phyloP scores from a whole-genome alignment of 2,797 vertebrate genomes.

The Salarias fasciatus region DNA sequence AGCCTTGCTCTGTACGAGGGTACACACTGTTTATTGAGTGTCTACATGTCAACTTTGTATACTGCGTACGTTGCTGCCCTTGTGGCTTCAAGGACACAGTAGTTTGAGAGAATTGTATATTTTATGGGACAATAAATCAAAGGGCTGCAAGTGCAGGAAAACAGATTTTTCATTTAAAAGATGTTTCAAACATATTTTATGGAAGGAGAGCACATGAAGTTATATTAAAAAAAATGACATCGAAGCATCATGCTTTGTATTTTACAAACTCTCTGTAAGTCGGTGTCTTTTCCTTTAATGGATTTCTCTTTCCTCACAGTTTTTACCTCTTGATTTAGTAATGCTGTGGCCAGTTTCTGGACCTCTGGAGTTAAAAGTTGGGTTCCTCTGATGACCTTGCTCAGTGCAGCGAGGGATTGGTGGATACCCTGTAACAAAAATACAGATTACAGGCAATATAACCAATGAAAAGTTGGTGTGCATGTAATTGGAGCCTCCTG shows the following conservation, averaged over 20 bases:
- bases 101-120: not conserved
- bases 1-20: constrained; percentile 26
- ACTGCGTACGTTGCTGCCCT: not conserved
- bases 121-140: not conserved
- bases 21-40: constrained; percentile 30
- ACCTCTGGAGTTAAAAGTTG: constrained; percentile 91
- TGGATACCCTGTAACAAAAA: constrained; percentile 82
- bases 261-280: too few relatives aligned
- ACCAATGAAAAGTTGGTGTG: not conserved
- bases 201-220: not conserved
- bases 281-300: not conserved
- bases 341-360: constrained; percentile 89
- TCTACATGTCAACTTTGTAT: constrained; percentile 23
- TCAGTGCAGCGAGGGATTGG: constrained; percentile 95
- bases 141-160: not conserved
- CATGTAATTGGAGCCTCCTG: not conserved
- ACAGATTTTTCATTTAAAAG: not conserved
- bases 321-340: constrained; percentile 95
- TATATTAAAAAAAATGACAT: not conserved
- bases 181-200: not conserved
- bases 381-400: constrained; percentile 95
- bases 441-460: constrained; percentile 16
- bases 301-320: not conserved
- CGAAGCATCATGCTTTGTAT: too few relatives aligned
- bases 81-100: constrained; percentile 7